Percentiles rank a stretch among this genome's conserved stretches.
Evolutionary conservation across 1,140 invertebrate genomes (phyloP).

Genomic region (Pseudobourletiella spinata): DNA sequence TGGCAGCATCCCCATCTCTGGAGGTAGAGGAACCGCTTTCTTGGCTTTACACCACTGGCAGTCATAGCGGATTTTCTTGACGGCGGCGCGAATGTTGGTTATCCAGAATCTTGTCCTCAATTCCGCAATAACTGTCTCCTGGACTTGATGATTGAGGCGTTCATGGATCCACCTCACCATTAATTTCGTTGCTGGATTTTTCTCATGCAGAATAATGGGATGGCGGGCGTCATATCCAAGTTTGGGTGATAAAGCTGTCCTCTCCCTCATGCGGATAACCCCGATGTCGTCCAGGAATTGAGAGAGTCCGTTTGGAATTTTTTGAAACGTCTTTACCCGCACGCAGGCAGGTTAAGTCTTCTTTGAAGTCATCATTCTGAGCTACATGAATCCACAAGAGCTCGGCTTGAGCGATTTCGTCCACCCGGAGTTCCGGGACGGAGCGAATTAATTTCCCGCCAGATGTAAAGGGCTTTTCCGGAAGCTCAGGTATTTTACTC

Average conservation of each 20-base stretch:
- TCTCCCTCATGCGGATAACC: conserved; percentile 11
- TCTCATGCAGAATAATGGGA: conserved; percentile 16
- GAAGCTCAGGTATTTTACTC: background rate
- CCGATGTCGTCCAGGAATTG: conserved; percentile 34
- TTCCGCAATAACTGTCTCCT: background rate
- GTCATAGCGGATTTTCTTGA: background rate
- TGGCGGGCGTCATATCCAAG: background rate
- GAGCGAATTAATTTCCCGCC: background rate
- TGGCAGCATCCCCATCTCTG: conserved; percentile 18
- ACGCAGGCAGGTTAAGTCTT: background rate
- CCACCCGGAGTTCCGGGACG: background rate
- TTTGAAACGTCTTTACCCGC: conserved; percentile 36
- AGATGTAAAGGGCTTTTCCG: background rate
- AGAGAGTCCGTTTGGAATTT: conserved; percentile 40
- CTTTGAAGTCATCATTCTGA: background rate
- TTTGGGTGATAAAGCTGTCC: conserved; percentile 1
- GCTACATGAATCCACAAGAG: background rate
- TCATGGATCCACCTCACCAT: background rate
- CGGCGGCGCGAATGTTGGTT: background rate
- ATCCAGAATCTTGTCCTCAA: background rate
- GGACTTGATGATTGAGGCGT: background rate
- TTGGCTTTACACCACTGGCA: conserved; percentile 2
- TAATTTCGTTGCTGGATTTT: background rate
- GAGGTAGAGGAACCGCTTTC: background rate
- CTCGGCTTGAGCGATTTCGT: background rate